Base-by-base conservation (phyloP, 2,888 invertebrate genomes). In the Tiphia femorata region DNA sequence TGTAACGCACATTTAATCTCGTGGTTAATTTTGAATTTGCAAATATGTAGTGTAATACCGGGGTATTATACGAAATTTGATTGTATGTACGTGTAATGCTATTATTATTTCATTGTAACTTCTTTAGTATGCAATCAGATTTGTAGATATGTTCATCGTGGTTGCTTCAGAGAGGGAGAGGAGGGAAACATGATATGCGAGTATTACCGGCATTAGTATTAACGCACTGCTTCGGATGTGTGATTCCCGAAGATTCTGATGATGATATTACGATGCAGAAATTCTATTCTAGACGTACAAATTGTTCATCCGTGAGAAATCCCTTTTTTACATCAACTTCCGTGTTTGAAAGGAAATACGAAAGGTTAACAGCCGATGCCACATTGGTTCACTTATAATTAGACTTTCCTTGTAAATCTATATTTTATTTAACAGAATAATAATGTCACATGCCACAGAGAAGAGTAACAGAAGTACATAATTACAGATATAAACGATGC, bases 141-240 rank as follows among this genome's bases (percentile, higher is more conserved):
- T 38, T 40, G 17, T 38, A 25, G 19, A 38, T n/a, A 12, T 52
- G 3, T 14, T 19, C 51, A 43, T 23, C 38, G 16, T 12, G 35
- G 21, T 20, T 40, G 7, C 40, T 21, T 40, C 21, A 14, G 12
- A n/a, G n/a, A 40, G 12, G 40, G 19, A 40, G n/a, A n/a, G 5
- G 33, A 40, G 6, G 20, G 47, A 58, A 62, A 60, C 54, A 67
- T 75, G 70, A 68, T 68, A 76, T 77, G 76, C 73, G 52, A 65
- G 54, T 74, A 54, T 55, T 73, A 66, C 60, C 49, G 29, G 50
- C 50, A 23, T 29, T 74, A 30, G 41, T 75, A 25, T 53, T 77
- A 12, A 55, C 46, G 8, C 57, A 66, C 27, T 71, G 62, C 43
- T 63, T 70, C 7, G 52, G 59, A 12, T 72, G 54, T 20, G 37